A percentile compares a stretch with the other conserved stretches of the same genome.
phyloP scores from a whole-genome alignment of 2,888 invertebrate genomes.

The Athripsodes cinereus region DNA sequence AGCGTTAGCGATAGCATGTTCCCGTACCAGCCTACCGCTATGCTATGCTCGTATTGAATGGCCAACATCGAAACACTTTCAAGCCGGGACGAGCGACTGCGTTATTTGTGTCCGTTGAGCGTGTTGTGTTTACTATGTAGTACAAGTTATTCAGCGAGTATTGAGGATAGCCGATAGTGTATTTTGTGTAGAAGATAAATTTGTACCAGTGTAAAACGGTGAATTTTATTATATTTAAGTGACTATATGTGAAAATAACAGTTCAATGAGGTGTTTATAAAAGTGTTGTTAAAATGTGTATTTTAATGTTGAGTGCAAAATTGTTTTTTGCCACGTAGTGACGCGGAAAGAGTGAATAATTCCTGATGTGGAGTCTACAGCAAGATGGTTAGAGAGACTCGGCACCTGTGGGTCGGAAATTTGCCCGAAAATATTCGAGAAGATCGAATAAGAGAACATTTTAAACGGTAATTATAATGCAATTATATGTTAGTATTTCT shows the following conservation, averaged over 20 bases:
- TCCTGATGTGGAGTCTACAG: constrained; percentile 90
- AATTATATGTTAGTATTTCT: too few species aligned
- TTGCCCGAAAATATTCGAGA: constrained; percentile 99
- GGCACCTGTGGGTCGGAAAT: constrained; percentile 99
- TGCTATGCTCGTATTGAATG: neutral
- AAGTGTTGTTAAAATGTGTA: constrained; percentile 50
- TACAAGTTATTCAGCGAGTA: constrained; percentile 14
- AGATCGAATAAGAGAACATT: constrained; percentile 94
- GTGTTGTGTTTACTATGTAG: constrained; percentile 19
- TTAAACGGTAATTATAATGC: constrained; percentile 80
- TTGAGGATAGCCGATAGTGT: constrained; percentile 10
- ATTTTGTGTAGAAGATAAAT: constrained; percentile 5
- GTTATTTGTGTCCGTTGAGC: constrained; percentile 16
- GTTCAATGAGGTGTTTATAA: constrained; percentile 47
- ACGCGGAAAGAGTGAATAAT: constrained; percentile 54
- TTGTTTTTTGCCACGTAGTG: constrained; percentile 55
- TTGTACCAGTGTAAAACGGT: constrained; percentile 18
- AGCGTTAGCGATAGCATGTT: neutral
- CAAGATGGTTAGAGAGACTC: constrained; percentile 99
- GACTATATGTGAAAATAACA: constrained; percentile 46
- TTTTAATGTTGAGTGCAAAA: constrained; percentile 49
- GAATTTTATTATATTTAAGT: constrained; percentile 13
- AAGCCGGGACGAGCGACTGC: constrained; percentile 21
- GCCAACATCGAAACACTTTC: constrained; percentile 15
- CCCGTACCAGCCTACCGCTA: neutral